phyloP scores from a whole-genome alignment of 1,140 invertebrate species.

The Leptinotarsa undecemlineata region DNA sequence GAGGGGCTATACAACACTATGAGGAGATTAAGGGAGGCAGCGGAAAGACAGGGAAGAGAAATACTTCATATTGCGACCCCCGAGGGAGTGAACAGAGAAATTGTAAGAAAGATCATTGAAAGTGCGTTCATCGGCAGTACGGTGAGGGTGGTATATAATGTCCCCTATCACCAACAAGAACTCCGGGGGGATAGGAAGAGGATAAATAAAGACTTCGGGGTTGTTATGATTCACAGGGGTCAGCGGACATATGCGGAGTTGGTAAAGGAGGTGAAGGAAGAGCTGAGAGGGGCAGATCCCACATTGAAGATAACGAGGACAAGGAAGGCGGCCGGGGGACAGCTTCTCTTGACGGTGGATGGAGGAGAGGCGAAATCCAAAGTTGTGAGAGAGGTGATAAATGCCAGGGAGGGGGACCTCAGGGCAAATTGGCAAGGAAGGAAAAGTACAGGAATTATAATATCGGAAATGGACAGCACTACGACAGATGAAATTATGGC shows the following conservation, averaged over 20 bases:
- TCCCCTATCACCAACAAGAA: background rate
- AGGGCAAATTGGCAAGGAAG: too few relatives aligned
- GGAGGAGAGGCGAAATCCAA: too few relatives aligned
- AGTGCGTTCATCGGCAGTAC: background rate
- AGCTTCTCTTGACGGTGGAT: too few relatives aligned
- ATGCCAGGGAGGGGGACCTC: too few relatives aligned
- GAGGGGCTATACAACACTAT: background rate
- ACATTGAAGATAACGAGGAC: too few relatives aligned
- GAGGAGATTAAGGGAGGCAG: background rate
- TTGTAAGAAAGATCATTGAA: background rate
- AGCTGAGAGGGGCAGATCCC: too few relatives aligned
- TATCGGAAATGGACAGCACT: too few relatives aligned
- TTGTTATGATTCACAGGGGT: background rate
- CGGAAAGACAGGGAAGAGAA: background rate
- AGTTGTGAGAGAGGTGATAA: too few relatives aligned
- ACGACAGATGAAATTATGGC: too few relatives aligned
- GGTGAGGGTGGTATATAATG: background rate
- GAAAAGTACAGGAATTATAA: too few relatives aligned
- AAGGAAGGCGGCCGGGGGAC: too few relatives aligned
- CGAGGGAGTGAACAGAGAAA: background rate
- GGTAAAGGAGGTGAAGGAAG: background rate
- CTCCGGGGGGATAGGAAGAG: background rate
- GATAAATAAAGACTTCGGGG: background rate
- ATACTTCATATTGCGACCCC: background rate
- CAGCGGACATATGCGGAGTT: background rate